Evolutionary conservation across 2,888 invertebrate species (phyloP), one percentile per base, ranked within the genome.

Genomic region (Mimumesa dahlbomi): DNA sequence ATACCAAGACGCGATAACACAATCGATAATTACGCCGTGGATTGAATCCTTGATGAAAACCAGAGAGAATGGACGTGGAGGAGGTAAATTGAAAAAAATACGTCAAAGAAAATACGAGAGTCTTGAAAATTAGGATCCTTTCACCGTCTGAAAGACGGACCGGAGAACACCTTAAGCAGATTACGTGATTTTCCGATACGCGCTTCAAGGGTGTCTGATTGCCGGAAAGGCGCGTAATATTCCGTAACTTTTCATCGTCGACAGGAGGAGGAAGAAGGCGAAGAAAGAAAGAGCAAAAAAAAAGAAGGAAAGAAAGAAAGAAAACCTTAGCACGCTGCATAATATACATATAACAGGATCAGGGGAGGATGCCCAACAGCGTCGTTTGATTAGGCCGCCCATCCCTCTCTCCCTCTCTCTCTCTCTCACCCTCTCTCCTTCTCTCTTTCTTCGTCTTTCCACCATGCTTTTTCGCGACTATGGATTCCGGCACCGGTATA

Each of bases 401-500:
- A 22, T 36, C 25, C 29, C 42, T 52, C 29, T 11, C 31, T 36
- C 25, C 29, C 42, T 52, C 48, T 13, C 21, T 25, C 40, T 6
- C 29, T 18, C 22, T 36, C 7, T 7, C 25, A 7, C 25, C 25
- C 7, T 7, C 25, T 25, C 25, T 25, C 25, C 25, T 38, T 38
- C n/a, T 48, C 52, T 21, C 36, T 34, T 49, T 45, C 56, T 40
- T 43, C 43, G 31, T 31, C 22, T 16, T 31, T n/a, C 52, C 53
- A 49, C n/a, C n/a, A n/a, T n/a, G n/a, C 49, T 73, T 64, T 71
- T 73, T 54, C 66, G 38, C 66, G 56, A 61, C 18, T 43, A 46
- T 67, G 59, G 66, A 58, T 81, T 61, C 66, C 61, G 52, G 43
- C 56, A 59, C 42, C 63, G 75, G 75, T 77, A 58, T 67, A 67